Evolutionary conservation across 2,888 invertebrate genomes (phyloP).

Genomic region (Sylvicola fuscatus): DNA sequence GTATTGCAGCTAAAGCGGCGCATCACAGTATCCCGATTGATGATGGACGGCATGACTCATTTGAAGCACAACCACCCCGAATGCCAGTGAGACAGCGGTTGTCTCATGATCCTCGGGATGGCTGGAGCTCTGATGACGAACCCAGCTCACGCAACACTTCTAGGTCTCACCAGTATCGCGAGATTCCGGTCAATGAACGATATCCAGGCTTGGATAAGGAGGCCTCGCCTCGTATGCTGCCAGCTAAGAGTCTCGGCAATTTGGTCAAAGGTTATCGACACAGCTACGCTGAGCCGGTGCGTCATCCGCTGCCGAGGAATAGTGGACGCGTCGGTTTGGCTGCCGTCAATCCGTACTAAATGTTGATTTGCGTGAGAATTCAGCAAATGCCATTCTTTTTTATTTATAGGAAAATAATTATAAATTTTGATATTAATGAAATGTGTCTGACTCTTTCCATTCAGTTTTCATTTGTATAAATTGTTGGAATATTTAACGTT

Average conservation of each 20-base stretch:
- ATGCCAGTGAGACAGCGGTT: constrained; percentile 5
- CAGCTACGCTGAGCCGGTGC: constrained; percentile 19
- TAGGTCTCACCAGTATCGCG: constrained; percentile 4
- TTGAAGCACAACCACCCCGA: constrained; percentile 4
- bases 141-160: background rate
- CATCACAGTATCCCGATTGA: constrained; percentile 4
- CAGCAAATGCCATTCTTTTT: too few relatives aligned
- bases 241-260: constrained; percentile 18
- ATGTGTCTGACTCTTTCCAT: too few relatives aligned
- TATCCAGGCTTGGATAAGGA: constrained; percentile 3
- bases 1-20: constrained; percentile 19
- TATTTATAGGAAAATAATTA: too few relatives aligned
- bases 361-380: background rate
- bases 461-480: too few relatives aligned
- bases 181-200: constrained; percentile 10
- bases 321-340: constrained; percentile 24
- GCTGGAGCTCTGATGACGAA: constrained; percentile 1
- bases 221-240: constrained; percentile 3
- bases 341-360: constrained; percentile 23
- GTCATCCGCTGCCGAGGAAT: constrained; percentile 3
- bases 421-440: too few relatives aligned
- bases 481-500: too few relatives aligned
- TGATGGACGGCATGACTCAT: constrained; percentile 5
- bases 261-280: constrained; percentile 24
- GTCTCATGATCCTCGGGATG: constrained; percentile 4